These are phyloP conservation scores for Notodonta ziczac DNA, from an alignment of 2,888 invertebrate species.

Conservation along the genomic window DNA sequence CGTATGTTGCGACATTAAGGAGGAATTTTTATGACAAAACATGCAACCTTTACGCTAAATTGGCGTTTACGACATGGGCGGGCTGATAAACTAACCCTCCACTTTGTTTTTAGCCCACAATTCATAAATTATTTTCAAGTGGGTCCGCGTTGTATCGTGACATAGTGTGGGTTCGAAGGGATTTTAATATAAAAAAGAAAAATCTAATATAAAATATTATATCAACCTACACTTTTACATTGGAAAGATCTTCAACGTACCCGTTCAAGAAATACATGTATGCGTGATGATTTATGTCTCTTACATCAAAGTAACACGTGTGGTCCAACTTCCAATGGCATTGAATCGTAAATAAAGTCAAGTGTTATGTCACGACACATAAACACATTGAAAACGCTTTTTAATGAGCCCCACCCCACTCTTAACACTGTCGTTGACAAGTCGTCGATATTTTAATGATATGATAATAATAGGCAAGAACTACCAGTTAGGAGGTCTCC, in stretches of 20 bases:
- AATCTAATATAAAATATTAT: too few species aligned
- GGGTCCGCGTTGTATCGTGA: too few species aligned
- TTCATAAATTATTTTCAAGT: background rate
- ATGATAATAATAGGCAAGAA: background rate
- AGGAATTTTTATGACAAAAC: slow-evolving; percentile 1
- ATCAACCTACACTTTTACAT: too few species aligned
- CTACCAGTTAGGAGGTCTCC: too few species aligned
- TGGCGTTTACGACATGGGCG: slow-evolving; percentile 4
- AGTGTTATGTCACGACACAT: background rate
- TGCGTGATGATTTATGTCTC: too few species aligned
- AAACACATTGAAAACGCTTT: slow-evolving; percentile 4
- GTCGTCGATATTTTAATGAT: slow-evolving; percentile 1
- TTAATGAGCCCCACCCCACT: slow-evolving; percentile 3
- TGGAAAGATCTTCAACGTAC: too few species aligned
- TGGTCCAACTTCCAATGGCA: background rate
- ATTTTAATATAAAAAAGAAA: too few species aligned
- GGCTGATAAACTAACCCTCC: background rate
- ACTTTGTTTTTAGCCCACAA: background rate
- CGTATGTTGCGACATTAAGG: background rate
- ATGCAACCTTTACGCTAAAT: background rate
- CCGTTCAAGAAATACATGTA: too few species aligned
- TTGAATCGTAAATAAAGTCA: slow-evolving; percentile 5
- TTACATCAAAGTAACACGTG: background rate
- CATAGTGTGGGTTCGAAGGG: too few species aligned
- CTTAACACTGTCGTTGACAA: slow-evolving; percentile 4